Conservation (phyloP, 1,140 invertebrate species). For the Aphidius ervi region DNA sequence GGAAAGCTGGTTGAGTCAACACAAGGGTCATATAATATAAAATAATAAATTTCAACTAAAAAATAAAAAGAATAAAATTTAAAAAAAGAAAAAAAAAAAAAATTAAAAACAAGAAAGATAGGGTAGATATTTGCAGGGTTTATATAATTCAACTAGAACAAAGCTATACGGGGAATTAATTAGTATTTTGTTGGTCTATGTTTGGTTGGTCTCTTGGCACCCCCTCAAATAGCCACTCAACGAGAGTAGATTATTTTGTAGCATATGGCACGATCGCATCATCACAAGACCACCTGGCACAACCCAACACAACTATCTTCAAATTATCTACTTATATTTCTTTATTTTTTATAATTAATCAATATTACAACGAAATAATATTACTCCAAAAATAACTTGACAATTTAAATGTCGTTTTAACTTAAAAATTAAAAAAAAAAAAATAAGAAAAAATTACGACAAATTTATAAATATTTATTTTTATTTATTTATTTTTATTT, state of each 20-base stretch:
- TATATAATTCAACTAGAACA: constrained; percentile 43
- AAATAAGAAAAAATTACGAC: background rate
- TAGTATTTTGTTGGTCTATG: constrained; percentile 29
- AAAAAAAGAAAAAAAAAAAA: no score
- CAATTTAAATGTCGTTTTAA: background rate
- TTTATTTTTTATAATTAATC: background rate
- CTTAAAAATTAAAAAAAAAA: no score
- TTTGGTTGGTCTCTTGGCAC: no score
- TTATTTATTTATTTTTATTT: no score
- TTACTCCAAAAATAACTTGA: background rate
- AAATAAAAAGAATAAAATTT: no score
- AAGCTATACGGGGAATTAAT: constrained; percentile 49
- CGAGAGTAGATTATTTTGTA: constrained; percentile 38
- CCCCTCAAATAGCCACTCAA: constrained; percentile 27
- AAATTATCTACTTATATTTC: background rate
- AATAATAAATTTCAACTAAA: no score
- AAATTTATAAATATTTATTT: constrained; percentile 10
- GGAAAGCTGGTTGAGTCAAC: no score
- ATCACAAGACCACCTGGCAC: constrained; percentile 45
- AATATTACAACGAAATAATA: background rate
- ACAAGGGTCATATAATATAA: no score
- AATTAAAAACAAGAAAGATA: background rate
- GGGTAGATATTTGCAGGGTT: background rate
- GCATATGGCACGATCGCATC: constrained; percentile 53
- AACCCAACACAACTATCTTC: constrained; percentile 23